Evolutionary conservation across 2,888 invertebrate genomes (phyloP).

Genomic region (Phalera bucephala): DNA sequence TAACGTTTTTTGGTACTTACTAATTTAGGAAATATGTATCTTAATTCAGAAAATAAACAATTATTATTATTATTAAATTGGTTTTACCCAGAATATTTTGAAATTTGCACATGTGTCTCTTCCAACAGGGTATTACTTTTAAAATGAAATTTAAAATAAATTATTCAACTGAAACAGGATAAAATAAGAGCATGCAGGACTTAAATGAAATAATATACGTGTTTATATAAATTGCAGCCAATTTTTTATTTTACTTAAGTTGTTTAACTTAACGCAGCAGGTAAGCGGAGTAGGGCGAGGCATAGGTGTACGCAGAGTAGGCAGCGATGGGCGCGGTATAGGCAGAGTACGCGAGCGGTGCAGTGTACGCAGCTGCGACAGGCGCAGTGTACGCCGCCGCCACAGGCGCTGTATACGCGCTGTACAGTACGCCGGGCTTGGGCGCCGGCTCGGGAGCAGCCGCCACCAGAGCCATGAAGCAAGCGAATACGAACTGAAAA

Average conservation of each 20-base stretch:
- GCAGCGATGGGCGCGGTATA: conserved; percentile 40
- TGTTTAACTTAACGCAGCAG: conserved; percentile 31
- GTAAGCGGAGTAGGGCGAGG: conserved; percentile 44
- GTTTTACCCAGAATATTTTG: too few species aligned
- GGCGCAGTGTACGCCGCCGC: conserved; percentile 45
- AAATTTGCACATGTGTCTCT: too few species aligned
- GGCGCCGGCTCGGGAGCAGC: conserved; percentile 24
- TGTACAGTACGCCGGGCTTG: conserved; percentile 24
- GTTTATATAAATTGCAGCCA: too few species aligned
- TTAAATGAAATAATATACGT: too few species aligned
- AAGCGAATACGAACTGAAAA: conserved; percentile 55
- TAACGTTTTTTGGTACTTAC: too few species aligned
- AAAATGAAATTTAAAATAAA: too few species aligned
- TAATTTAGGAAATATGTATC: too few species aligned
- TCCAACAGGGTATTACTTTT: too few species aligned
- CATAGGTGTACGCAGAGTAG: conserved; percentile 44
- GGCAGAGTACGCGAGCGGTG: conserved; percentile 49
- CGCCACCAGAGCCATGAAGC: conserved; percentile 50
- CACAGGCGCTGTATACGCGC: conserved; percentile 41
- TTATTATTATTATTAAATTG: too few species aligned
- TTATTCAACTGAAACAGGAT: too few species aligned
- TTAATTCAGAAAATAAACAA: too few species aligned
- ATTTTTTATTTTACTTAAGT: neutral
- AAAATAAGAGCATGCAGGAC: too few species aligned
- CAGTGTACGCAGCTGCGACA: conserved; percentile 51